Conservation (phyloP, 2,113 vertebrate genomes). For the Euleptes europaea region DNA sequence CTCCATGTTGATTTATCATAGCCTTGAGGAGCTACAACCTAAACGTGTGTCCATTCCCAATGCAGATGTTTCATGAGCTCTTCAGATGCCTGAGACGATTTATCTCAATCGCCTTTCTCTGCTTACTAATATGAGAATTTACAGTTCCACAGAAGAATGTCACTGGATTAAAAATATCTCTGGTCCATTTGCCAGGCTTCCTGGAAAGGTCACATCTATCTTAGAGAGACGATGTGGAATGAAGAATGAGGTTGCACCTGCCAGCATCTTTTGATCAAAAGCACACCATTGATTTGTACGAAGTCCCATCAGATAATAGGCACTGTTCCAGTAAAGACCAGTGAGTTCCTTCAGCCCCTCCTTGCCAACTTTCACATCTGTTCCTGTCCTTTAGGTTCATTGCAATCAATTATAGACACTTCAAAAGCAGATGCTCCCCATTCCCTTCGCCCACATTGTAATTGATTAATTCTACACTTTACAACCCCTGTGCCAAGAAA, state of each 20-base stretch:
- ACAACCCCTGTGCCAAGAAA: neutral
- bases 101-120: neutral
- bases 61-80: neutral
- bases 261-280: accelerated
- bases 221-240: neutral
- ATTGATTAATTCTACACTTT: neutral
- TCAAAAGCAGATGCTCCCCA: no score
- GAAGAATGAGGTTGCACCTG: neutral
- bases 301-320: accelerated
- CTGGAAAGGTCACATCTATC: neutral
- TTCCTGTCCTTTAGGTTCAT: neutral
- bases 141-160: neutral
- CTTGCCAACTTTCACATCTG: accelerated
- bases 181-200: neutral
- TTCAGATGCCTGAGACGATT: neutral
- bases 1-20: neutral
- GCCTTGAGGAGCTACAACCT: neutral
- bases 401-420: neutral
- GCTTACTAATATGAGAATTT: neutral
- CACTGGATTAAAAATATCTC: neutral
- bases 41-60: neutral
- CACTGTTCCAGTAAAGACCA: accelerated
- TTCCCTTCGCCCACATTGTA: neutral
- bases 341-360: accelerated
- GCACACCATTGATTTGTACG: accelerated